These are phyloP conservation scores for Tinea trinotella DNA, from an alignment of 2,888 invertebrate genomes.

Conservation along the genomic window DNA sequence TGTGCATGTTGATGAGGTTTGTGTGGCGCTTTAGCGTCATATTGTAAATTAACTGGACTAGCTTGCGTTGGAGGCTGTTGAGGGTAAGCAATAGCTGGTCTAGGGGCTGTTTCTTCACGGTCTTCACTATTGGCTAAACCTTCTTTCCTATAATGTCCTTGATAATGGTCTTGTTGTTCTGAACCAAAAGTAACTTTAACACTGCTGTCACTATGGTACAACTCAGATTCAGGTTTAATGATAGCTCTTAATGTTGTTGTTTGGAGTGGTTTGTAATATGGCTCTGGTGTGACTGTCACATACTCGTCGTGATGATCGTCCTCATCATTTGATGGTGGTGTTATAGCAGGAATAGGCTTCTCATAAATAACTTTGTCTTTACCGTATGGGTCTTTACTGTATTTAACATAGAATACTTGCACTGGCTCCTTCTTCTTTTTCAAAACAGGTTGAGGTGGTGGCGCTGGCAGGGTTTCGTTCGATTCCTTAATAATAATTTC, in stretches of 20 bases:
- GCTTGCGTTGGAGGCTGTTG: conserved; percentile 43
- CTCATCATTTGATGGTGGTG: conserved; percentile 78
- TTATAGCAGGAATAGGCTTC: conserved; percentile 83
- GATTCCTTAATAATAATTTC: conserved; percentile 94
- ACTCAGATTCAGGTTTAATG: conserved; percentile 89
- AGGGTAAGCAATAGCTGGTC: conserved; percentile 72
- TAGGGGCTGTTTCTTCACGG: conserved; percentile 76
- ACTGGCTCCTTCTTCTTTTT: conserved; percentile 83
- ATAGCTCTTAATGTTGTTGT: conserved; percentile 87
- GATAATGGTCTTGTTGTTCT: conserved; percentile 67
- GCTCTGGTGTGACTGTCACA: conserved; percentile 68
- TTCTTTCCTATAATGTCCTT: conserved; percentile 49
- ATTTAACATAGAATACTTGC: conserved; percentile 92
- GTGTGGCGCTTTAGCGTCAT: conserved; percentile 38
- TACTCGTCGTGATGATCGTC: conserved; percentile 73
- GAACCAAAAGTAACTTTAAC: conserved; percentile 87
- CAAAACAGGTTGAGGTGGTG: conserved; percentile 65
- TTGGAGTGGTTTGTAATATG: conserved; percentile 67
- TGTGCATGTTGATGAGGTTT: conserved; percentile 50
- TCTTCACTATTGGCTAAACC: conserved; percentile 44
- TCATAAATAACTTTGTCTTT: conserved; percentile 84
- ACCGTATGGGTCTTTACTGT: conserved; percentile 85
- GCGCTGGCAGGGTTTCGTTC: conserved; percentile 83
- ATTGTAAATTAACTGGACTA: conserved; percentile 36
- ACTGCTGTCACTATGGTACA: conserved; percentile 84